A percentile compares a stretch with the other conserved stretches of the same genome.
These are phyloP conservation scores for Andrena haemorrhoa DNA, from an alignment of 2,888 invertebrate species.

Conservation along the genomic window DNA sequence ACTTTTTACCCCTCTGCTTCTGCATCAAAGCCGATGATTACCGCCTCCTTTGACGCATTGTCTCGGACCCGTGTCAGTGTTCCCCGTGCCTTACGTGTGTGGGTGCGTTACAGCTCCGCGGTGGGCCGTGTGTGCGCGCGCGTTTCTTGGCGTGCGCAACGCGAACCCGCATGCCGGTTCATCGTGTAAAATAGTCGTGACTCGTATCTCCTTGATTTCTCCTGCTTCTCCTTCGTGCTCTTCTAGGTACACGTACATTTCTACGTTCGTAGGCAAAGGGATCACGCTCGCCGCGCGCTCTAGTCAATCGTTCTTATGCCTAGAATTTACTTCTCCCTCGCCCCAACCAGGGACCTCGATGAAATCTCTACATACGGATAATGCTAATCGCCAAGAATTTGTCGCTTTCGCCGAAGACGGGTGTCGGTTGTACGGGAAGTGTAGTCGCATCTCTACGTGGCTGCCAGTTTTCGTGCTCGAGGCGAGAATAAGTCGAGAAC, in stretches of 20 bases:
- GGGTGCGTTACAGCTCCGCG: constrained; percentile 22
- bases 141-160: constrained; percentile 62
- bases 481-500: not conserved
- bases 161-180: constrained; percentile 55
- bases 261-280: not conserved
- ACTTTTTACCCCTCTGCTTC: constrained; percentile 13
- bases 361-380: constrained; percentile 1
- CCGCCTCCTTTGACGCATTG: constrained; percentile 61
- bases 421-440: constrained; percentile 3
- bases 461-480: no score
- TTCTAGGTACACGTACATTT: not conserved
- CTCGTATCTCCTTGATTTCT: constrained; percentile 37
- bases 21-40: constrained; percentile 43
- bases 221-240: constrained; percentile 1
- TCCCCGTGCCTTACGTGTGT: constrained; percentile 12
- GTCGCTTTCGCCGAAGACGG: not conserved
- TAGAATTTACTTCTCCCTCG: not conserved
- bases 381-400: not conserved
- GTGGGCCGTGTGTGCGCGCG: constrained; percentile 30
- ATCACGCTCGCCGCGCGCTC: not conserved
- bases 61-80: constrained; percentile 31
- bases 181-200: constrained; percentile 57
- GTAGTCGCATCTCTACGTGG: no score
- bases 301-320: not conserved
- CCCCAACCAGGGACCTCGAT: not conserved